A percentile compares a stretch with the other conserved stretches of the same genome.
These are phyloP conservation scores for Meteorus sp. DNA, from an alignment of 1,140 invertebrate genomes.

Conservation along the genomic window DNA sequence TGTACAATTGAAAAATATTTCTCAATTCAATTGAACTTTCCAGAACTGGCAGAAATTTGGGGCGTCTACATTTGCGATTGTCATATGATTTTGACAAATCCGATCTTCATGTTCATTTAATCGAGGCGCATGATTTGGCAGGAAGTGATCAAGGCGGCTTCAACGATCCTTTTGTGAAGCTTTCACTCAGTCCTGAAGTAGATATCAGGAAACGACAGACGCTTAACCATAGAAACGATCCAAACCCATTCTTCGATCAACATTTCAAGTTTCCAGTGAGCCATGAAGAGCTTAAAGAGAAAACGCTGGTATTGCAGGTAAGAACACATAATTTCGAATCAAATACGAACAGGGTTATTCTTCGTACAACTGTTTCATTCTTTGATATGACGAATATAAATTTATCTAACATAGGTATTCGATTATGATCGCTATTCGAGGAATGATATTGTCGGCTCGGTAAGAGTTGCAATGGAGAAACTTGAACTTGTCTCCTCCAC, in stretches of 20 bases:
- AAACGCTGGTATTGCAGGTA: slow-evolving; percentile 72
- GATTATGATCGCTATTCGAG: slow-evolving; percentile 75
- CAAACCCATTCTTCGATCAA: slow-evolving; percentile 81
- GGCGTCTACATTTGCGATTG: slow-evolving; percentile 79
- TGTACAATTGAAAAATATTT: no score
- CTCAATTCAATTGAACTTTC: slow-evolving; percentile 1
- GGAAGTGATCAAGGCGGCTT: slow-evolving; percentile 81
- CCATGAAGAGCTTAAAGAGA: slow-evolving; percentile 75
- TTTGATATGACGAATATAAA: background rate
- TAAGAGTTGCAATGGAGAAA: slow-evolving; percentile 70
- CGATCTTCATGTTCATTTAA: slow-evolving; percentile 83
- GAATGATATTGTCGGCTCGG: slow-evolving; percentile 78
- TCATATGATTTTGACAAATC: slow-evolving; percentile 89
- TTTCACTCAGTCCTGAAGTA: slow-evolving; percentile 76
- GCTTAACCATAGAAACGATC: slow-evolving; percentile 72
- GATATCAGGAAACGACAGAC: slow-evolving; percentile 83
- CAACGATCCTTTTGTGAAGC: slow-evolving; percentile 82
- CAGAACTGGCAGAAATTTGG: slow-evolving; percentile 65
- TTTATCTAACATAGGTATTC: slow-evolving; percentile 59
- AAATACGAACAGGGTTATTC: background rate
- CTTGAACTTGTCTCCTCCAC: slow-evolving; percentile 68
- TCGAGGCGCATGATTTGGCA: slow-evolving; percentile 80
- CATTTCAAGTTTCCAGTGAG: slow-evolving; percentile 85
- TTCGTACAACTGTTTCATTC: background rate
- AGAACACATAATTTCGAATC: no score